Percentiles rank a stretch among this genome's conserved stretches.
Conservation (phyloP, 2,113 vertebrate genomes). For the Monopterus albus region DNA sequence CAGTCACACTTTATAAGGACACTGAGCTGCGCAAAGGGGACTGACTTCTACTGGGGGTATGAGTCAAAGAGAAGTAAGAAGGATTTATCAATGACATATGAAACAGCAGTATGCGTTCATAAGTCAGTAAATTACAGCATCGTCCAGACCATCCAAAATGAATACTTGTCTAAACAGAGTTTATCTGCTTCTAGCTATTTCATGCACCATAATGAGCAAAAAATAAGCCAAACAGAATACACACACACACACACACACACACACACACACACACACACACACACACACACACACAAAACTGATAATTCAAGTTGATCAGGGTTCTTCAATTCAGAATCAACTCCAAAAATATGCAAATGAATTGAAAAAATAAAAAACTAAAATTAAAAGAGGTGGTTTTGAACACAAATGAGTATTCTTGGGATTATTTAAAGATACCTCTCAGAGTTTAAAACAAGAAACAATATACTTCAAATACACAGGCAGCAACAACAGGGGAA, state of each 20-base stretch:
- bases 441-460: not conserved
- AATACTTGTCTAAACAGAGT: not conserved
- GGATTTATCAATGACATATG: not conserved
- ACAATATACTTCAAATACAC: conserved; percentile 2
- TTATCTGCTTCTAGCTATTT: not conserved
- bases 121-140: not conserved
- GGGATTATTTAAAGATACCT: not conserved
- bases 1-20: conserved; percentile 16
- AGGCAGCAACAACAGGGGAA: conserved; percentile 49
- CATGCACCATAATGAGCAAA: not conserved
- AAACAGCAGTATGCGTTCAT: not conserved
- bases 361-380: not conserved
- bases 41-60: not conserved
- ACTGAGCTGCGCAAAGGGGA: conserved; percentile 1
- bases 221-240: not conserved
- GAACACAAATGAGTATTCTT: not conserved
- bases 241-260: too few species aligned
- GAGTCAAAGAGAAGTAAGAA: not conserved
- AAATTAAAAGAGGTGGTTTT: not conserved
- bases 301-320: too few species aligned
- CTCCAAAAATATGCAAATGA: not conserved
- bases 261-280: too few species aligned
- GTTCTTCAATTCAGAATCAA: too few species aligned
- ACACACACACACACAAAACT: too few species aligned
- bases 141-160: not conserved